phyloP scores from a whole-genome alignment of 2,888 invertebrate genomes.

The Nymphalis c-album region DNA sequence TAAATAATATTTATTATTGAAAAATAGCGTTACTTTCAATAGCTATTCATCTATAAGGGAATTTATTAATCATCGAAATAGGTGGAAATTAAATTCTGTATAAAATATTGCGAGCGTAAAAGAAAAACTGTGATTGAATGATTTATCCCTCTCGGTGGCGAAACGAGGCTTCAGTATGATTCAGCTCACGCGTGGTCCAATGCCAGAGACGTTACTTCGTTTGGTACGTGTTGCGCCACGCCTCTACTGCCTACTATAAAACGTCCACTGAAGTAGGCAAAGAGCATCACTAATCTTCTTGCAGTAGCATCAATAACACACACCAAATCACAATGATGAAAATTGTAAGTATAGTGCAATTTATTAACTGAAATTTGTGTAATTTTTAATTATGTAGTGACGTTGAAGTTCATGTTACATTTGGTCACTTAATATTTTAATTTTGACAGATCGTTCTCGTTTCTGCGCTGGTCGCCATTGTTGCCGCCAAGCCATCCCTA shows the following conservation, averaged over 20 bases:
- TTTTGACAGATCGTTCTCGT: conserved; percentile 61
- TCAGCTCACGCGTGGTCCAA: conserved; percentile 70
- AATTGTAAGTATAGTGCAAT: conserved; percentile 57
- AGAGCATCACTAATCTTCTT: conserved; percentile 59
- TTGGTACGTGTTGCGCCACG: conserved; percentile 56
- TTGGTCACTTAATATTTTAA: background rate
- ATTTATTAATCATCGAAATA: too few relatives aligned
- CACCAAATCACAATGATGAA: conserved; percentile 69
- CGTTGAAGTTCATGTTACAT: conserved; percentile 6
- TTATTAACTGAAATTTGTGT: background rate
- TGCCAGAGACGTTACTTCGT: conserved; percentile 64
- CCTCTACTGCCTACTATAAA: conserved; percentile 57
- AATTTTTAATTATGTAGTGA: background rate
- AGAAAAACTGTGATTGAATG: conserved; percentile 24
- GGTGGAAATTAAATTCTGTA: background rate
- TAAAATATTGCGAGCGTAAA: background rate
- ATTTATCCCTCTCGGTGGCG: conserved; percentile 51
- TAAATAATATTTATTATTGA: too few relatives aligned
- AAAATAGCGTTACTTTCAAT: too few relatives aligned
- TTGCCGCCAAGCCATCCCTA: conserved; percentile 63
- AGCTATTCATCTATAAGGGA: too few relatives aligned
- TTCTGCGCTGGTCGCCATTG: conserved; percentile 64
- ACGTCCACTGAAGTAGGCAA: conserved; percentile 46
- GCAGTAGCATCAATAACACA: conserved; percentile 53
- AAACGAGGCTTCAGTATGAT: conserved; percentile 47